Evolutionary conservation across 2,888 invertebrate species (phyloP).

Genomic region (Euspilapteryx auroguttella): DNA sequence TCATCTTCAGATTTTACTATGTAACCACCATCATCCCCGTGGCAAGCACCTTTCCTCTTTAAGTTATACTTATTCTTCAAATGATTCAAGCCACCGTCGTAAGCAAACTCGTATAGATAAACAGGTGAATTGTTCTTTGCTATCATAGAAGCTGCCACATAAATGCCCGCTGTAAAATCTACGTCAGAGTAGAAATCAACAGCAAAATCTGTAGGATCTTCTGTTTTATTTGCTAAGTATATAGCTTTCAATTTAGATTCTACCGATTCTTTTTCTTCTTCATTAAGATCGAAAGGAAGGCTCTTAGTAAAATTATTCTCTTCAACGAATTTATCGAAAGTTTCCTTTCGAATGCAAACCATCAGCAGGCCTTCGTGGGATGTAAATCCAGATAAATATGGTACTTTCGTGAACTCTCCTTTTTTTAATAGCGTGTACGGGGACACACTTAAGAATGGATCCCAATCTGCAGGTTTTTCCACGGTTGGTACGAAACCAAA

Average conservation of each 20-base stretch:
- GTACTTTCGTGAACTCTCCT: slow-evolving; percentile 47
- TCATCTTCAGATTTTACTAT: slow-evolving; percentile 37
- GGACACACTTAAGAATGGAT: slow-evolving; percentile 38
- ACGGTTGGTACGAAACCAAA: slow-evolving; percentile 54
- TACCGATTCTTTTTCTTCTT: slow-evolving; percentile 16
- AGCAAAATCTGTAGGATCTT: slow-evolving; percentile 33
- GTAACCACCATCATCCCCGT: slow-evolving; percentile 65
- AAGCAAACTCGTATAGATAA: slow-evolving; percentile 62
- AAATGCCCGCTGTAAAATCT: slow-evolving; percentile 35
- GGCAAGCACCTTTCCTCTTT: slow-evolving; percentile 53
- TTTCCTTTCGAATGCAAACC: slow-evolving; percentile 12
- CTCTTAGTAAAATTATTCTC: slow-evolving; percentile 6
- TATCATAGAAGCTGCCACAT: slow-evolving; percentile 25
- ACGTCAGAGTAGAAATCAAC: slow-evolving; percentile 52
- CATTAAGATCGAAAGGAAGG: slow-evolving; percentile 16
- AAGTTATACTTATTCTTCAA: slow-evolving; percentile 41
- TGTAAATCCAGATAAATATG: slow-evolving; percentile 50
- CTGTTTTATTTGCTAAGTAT: slow-evolving; percentile 37
- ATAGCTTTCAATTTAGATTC: slow-evolving; percentile 26
- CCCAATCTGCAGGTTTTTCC: slow-evolving; percentile 34
- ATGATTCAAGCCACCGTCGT: slow-evolving; percentile 55
- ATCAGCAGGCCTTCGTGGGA: slow-evolving; percentile 43
- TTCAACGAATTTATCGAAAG: slow-evolving; percentile 8
- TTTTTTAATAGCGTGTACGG: slow-evolving; percentile 27
- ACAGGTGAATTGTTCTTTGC: slow-evolving; percentile 36